Evolutionary conservation across 2,888 invertebrate species (phyloP), one percentile per base, ranked within the genome.

Genomic region (Heliconius ismenius): DNA sequence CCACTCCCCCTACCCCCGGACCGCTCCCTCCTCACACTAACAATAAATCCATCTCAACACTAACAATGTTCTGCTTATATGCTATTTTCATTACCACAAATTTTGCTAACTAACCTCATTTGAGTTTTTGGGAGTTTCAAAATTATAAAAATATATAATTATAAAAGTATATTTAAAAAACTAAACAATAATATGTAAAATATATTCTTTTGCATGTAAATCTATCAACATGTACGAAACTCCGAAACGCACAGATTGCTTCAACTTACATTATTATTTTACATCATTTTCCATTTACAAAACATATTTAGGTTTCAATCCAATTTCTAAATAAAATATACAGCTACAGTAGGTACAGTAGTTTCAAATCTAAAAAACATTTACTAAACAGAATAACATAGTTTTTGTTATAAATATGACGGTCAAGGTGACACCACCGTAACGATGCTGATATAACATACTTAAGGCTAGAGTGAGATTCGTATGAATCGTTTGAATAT

Each of bases 31-130:
- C 64, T 32, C 81, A 11, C 15, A 72, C 49, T 70, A 39, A 24
- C 69, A 74, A 69, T 67, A 77, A 75, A 73, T 65, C 60, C 65
- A 74, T 67, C 6, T 69, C 76, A 60, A 67, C 32, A 58, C 80
- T 80, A 49, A 68, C 54, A 36, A 43, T 24, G 18, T 26, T 49
- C 58, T 28, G 65, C 75, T 63, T 64, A 32, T n/a, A 24, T 67
- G 43, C 63, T 63, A 49, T 63, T 32, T 70, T 63, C 28, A 69
- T 69, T 49, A 26, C 28, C n/a, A 62, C 63, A 13, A 39, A 24
- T 24, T 39, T 43, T 43, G 67, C 67, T 24, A 24, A 67, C 65
- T 67, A 67, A 67, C 24, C 9, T 36, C 10, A 64, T 39, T 24
- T 67, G 67, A 2, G 7, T 15, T 24, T 65, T 67, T 67, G 39